Conservation (phyloP, 2,888 invertebrate genomes). For the Lasioglossum vierecki region DNA sequence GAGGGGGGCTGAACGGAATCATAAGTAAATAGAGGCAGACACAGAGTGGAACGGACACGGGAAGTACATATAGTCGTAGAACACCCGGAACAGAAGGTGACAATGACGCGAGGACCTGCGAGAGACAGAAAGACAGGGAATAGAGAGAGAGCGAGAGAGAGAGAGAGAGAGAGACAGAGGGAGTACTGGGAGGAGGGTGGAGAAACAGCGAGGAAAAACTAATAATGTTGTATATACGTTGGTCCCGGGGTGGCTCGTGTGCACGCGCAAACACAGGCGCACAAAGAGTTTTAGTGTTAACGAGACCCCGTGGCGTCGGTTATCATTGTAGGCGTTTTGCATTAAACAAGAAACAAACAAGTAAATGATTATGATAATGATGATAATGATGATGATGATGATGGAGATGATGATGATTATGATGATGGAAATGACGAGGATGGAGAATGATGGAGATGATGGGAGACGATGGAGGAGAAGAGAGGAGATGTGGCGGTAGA, state of each 20-base stretch:
- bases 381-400: slow-evolving; percentile 9
- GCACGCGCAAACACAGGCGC: slow-evolving; percentile 79
- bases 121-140: slow-evolving; percentile 5
- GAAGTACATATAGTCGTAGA: slow-evolving; percentile 46
- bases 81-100: slow-evolving; percentile 43
- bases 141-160: slow-evolving; percentile 6
- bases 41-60: slow-evolving; percentile 19
- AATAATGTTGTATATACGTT: slow-evolving; percentile 83
- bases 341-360: slow-evolving; percentile 69
- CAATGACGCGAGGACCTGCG: slow-evolving; percentile 42
- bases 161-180: slow-evolving; percentile 32
- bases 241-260: slow-evolving; percentile 81
- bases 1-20: slow-evolving; percentile 66
- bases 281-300: slow-evolving; percentile 72
- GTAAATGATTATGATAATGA: slow-evolving; percentile 15
- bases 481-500: slow-evolving; percentile 18
- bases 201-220: slow-evolving; percentile 57
- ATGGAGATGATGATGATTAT: not conserved
- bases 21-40: slow-evolving; percentile 52
- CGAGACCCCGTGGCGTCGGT: slow-evolving; percentile 78
- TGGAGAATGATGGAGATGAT: not conserved
- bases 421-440: not conserved
- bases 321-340: slow-evolving; percentile 83
- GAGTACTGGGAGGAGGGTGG: slow-evolving; percentile 41
- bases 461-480: slow-evolving; percentile 7